Percentiles rank a stretch among this genome's conserved stretches.
Conservation (phyloP, 2,888 invertebrate species). For the Molanna angustata region DNA sequence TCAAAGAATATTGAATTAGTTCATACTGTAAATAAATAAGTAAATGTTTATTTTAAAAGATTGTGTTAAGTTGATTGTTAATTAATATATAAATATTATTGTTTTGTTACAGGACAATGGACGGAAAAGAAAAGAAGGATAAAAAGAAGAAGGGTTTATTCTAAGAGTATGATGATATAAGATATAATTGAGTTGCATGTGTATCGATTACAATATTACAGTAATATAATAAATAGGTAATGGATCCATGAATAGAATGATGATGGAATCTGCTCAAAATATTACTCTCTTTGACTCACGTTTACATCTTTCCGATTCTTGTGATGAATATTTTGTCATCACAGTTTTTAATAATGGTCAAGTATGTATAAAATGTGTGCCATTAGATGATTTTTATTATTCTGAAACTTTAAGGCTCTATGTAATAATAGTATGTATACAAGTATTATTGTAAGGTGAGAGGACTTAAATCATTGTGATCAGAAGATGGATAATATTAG, state of each 20-base stretch:
- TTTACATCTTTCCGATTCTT: not conserved
- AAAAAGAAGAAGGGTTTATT: slow-evolving; percentile 91
- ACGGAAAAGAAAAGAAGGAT: slow-evolving; percentile 85
- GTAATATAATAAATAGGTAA: too few relatives aligned
- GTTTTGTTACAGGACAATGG: slow-evolving; percentile 68
- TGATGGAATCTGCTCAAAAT: slow-evolving; percentile 29
- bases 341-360: slow-evolving; percentile 14
- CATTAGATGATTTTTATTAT: slow-evolving; percentile 30
- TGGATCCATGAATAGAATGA: slow-evolving; percentile 19
- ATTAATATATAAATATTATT: slow-evolving; percentile 30
- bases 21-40: too few relatives aligned
- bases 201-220: slow-evolving; percentile 29
- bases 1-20: too few relatives aligned
- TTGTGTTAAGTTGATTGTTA: not conserved
- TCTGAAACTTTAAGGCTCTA: slow-evolving; percentile 22
- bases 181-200: slow-evolving; percentile 26
- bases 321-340: slow-evolving; percentile 6
- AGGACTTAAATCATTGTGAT: slow-evolving; percentile 19
- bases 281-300: slow-evolving; percentile 21
- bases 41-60: not conserved
- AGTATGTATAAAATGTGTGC: slow-evolving; percentile 31
- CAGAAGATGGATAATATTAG: slow-evolving; percentile 6
- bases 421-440: slow-evolving; percentile 11
- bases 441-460: slow-evolving; percentile 19
- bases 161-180: slow-evolving; percentile 46